Evolutionary conservation across 2,797 vertebrate genomes (phyloP).

Genomic region (Chloroceryle inda): DNA sequence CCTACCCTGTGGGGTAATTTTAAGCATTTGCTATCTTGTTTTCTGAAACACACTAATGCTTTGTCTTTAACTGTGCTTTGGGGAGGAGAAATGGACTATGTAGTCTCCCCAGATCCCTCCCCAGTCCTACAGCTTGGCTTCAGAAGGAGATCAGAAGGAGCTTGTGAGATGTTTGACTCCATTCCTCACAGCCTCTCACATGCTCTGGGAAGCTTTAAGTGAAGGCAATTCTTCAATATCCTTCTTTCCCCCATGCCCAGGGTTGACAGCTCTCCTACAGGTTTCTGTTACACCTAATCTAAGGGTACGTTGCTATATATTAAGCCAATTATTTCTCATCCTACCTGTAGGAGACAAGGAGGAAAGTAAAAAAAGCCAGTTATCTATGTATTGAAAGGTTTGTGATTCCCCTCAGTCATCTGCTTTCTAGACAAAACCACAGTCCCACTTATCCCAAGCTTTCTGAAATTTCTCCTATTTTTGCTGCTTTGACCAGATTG

Average conservation of each 20-base stretch:
- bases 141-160: background rate
- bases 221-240: background rate
- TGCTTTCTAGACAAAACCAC: slow-evolving; percentile 34
- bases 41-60: background rate
- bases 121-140: background rate
- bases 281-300: background rate
- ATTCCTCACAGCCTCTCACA: background rate
- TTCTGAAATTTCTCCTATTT: slow-evolving; percentile 39
- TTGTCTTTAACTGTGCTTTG: background rate
- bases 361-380: background rate
- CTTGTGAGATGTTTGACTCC: background rate
- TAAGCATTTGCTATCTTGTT: background rate
- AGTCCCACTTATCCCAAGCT: background rate
- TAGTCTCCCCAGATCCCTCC: background rate
- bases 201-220: background rate
- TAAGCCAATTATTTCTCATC: slow-evolving; percentile 1
- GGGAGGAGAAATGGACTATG: background rate
- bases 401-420: slow-evolving; percentile 2
- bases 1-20: background rate
- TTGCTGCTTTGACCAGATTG: slow-evolving; percentile 44
- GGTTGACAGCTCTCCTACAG: background rate
- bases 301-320: background rate
- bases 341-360: background rate
- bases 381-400: background rate
- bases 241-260: background rate